Conservation (phyloP, 2,888 invertebrate species). For the Tolmerus cingulatus region DNA sequence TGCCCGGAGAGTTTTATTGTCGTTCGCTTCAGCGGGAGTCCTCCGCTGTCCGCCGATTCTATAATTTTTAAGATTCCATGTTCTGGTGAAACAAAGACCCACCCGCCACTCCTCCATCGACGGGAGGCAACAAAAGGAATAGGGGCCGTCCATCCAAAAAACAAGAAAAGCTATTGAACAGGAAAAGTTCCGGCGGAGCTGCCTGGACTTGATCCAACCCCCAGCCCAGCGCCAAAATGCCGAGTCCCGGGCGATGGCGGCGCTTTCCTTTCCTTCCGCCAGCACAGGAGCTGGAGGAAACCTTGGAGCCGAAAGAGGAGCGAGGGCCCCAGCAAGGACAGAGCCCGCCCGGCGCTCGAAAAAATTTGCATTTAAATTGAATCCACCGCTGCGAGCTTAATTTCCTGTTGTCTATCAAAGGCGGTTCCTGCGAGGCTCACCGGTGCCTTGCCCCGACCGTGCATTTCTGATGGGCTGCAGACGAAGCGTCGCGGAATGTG, state of each 20-base stretch:
- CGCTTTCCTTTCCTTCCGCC: background rate
- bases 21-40: background rate
- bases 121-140: background rate
- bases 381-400: slow-evolving; percentile 33
- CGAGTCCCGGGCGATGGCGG: background rate
- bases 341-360: slow-evolving; percentile 11
- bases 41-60: background rate
- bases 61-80: slow-evolving; percentile 6
- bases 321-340: background rate
- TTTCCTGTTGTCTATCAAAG: slow-evolving; percentile 43
- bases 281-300: background rate
- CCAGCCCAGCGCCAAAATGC: background rate
- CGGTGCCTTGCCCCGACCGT: background rate
- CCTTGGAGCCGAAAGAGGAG: background rate
- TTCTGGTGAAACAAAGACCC: slow-evolving; percentile 7
- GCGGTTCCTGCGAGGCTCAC: background rate
- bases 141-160: background rate
- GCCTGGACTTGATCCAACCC: slow-evolving; percentile 6
- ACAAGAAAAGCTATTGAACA: slow-evolving; percentile 20
- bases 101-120: background rate
- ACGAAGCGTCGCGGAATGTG: slow-evolving; percentile 39
- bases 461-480: background rate
- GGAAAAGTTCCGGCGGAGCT: slow-evolving; percentile 4
- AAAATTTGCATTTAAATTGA: slow-evolving; percentile 43
- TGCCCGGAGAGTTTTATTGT: slow-evolving; percentile 20